These are phyloP conservation scores for Ceratotherium simum DNA, from an alignment of 2,113 vertebrate species.

Conservation along the genomic window DNA sequence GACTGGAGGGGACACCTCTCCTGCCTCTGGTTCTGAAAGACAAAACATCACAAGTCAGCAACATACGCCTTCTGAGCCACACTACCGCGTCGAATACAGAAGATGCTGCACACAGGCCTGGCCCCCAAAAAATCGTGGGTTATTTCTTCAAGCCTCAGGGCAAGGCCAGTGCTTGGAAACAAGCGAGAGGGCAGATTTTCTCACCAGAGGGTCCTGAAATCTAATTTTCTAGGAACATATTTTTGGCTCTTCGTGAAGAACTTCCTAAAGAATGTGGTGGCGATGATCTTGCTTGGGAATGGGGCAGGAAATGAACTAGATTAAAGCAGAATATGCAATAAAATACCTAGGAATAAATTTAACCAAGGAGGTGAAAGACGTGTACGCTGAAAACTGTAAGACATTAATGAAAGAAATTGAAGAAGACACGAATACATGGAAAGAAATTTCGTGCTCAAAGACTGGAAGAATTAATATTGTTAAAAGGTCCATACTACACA, in stretches of 20 bases:
- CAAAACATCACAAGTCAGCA: conserved; percentile 66
- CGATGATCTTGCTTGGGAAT: background rate
- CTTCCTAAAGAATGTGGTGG: conserved; percentile 25
- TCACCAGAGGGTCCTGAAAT: background rate
- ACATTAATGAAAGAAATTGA: background rate
- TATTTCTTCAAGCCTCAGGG: background rate
- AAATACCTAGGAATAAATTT: background rate
- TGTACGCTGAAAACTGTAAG: background rate
- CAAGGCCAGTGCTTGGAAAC: background rate
- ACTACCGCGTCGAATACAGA: background rate
- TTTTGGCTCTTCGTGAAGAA: conserved; percentile 25
- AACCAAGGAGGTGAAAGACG: background rate
- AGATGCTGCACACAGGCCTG: background rate
- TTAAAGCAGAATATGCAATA: conserved; percentile 38
- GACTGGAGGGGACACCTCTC: conserved; percentile 97
- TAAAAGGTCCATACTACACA: background rate
- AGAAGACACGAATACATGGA: background rate
- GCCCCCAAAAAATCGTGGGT: background rate
- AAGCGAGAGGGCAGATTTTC: background rate
- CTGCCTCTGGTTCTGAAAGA: conserved; percentile 95
- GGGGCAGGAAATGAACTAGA: background rate
- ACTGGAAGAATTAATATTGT: conserved; percentile 10
- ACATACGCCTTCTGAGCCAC: background rate
- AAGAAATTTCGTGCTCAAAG: background rate
- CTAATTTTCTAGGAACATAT: conserved; percentile 23